Conservation (phyloP, 2,113 vertebrate species). For the Helogale parvula region DNA sequence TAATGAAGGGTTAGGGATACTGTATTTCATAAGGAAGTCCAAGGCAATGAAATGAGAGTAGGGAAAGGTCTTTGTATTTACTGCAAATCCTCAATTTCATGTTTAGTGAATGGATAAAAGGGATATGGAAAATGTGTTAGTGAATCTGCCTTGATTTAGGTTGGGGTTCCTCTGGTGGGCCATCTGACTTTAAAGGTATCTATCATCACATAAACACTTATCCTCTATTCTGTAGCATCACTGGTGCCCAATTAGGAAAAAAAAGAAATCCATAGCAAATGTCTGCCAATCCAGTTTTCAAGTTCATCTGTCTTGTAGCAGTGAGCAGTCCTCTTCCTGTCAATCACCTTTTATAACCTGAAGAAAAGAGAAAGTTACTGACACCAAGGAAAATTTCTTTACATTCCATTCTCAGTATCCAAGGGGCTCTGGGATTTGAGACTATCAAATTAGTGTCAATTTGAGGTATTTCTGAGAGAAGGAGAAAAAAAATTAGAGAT, state of each 20-base stretch:
- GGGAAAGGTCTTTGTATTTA: not conserved
- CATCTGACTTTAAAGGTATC: conserved; percentile 17
- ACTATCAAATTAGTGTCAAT: conserved; percentile 83
- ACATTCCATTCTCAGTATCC: conserved; percentile 61
- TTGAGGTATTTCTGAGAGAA: conserved; percentile 78
- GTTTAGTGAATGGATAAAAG: not conserved
- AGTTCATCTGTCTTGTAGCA: conserved; percentile 35
- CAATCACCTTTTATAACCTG: conserved; percentile 76
- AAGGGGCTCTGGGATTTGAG: conserved; percentile 73
- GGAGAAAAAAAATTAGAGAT: conserved; percentile 45
- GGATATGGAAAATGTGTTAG: not conserved
- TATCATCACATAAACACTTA: not conserved
- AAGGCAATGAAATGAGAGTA: not conserved
- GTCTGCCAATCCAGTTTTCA: conserved; percentile 58
- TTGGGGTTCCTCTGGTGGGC: not conserved
- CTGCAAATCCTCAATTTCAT: not conserved
- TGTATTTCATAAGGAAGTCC: not conserved
- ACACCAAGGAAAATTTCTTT: conserved; percentile 76
- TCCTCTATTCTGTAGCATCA: conserved; percentile 28
- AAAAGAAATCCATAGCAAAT: conserved; percentile 4
- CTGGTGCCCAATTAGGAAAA: conserved; percentile 43
- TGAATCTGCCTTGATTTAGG: not conserved
- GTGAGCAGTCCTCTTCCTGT: conserved; percentile 56
- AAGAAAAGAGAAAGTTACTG: conserved; percentile 76
- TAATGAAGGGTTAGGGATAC: not conserved